phyloP scores from a whole-genome alignment of 2,797 vertebrate species.

The Rhodeus uyekii region DNA sequence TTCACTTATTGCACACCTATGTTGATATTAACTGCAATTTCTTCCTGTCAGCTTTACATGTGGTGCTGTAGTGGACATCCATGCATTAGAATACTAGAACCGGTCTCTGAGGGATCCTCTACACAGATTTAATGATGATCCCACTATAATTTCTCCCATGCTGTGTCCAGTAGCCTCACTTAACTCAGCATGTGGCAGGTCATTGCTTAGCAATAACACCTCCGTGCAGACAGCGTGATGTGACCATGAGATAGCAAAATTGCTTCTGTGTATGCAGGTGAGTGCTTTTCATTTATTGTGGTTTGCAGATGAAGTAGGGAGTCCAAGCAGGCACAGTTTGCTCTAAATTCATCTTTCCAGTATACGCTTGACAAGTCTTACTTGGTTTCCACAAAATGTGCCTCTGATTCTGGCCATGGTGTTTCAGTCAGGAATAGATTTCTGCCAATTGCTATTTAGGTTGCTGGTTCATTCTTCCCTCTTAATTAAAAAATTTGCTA shows the following conservation, averaged over 20 bases:
- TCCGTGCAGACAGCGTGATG: neutral
- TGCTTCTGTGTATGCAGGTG: constrained; percentile 7
- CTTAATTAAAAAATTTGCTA: neutral
- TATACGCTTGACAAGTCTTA: neutral
- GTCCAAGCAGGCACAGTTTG: neutral
- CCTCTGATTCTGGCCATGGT: neutral
- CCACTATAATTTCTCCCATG: constrained; percentile 9
- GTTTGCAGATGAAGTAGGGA: constrained; percentile 3
- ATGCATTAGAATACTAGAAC: neutral
- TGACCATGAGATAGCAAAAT: neutral
- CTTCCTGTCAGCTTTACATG: neutral
- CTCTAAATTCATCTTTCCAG: neutral
- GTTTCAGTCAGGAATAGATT: constrained; percentile 11
- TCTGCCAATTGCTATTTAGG: constrained; percentile 14
- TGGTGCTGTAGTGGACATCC: neutral
- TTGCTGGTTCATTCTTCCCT: neutral
- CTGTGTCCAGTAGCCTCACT: neutral
- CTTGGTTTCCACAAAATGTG: constrained; percentile 15
- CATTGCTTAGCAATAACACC: constrained; percentile 21
- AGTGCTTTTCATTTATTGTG: constrained; percentile 15
- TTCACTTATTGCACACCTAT: neutral
- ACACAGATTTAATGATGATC: constrained; percentile 22
- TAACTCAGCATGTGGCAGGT: constrained; percentile 2
- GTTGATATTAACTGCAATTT: constrained; percentile 18
- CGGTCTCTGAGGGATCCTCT: neutral